Evolutionary conservation across 1,140 invertebrate species (phyloP).

Genomic region (Aporrectodea caliginosa): DNA sequence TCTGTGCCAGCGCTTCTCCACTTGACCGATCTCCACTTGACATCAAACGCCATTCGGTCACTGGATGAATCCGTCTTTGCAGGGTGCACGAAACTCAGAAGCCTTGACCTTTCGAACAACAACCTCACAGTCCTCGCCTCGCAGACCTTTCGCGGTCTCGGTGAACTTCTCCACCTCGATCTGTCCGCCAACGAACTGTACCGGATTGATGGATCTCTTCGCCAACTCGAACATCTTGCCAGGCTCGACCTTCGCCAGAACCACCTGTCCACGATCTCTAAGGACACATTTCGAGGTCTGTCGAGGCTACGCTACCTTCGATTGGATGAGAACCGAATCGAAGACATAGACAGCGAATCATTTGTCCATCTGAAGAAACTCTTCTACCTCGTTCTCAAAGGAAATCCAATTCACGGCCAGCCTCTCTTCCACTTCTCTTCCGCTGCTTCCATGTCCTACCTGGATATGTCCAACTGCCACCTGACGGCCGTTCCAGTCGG

Average conservation of each 20-base stretch:
- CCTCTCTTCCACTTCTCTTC: conserved; percentile 29
- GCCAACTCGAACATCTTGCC: conserved; percentile 60
- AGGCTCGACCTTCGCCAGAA: conserved; percentile 71
- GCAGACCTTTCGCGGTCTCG: conserved; percentile 43
- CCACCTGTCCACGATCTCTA: conserved; percentile 60
- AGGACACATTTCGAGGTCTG: conserved; percentile 62
- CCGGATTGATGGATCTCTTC: conserved; percentile 50
- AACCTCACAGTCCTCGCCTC: conserved; percentile 60
- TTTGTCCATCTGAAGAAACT: conserved; percentile 71
- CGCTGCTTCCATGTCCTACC: conserved; percentile 53
- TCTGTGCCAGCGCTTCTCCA: conserved; percentile 16
- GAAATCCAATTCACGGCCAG: conserved; percentile 46
- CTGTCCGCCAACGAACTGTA: conserved; percentile 53
- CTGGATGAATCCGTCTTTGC: conserved; percentile 46
- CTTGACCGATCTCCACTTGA: conserved; percentile 32
- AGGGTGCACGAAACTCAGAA: conserved; percentile 39
- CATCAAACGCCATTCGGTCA: conserved; percentile 36
- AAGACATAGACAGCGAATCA: conserved; percentile 66
- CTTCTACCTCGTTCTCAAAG: conserved; percentile 66
- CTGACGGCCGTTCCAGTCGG: conserved; percentile 75
- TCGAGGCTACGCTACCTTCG: conserved; percentile 71
- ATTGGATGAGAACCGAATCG: conserved; percentile 71
- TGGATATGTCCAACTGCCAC: conserved; percentile 75
- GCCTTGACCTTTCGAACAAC: conserved; percentile 64
- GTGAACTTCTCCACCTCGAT: conserved; percentile 48